Conservation (phyloP, 2,797 vertebrate species). For the Microtus agrestis region DNA sequence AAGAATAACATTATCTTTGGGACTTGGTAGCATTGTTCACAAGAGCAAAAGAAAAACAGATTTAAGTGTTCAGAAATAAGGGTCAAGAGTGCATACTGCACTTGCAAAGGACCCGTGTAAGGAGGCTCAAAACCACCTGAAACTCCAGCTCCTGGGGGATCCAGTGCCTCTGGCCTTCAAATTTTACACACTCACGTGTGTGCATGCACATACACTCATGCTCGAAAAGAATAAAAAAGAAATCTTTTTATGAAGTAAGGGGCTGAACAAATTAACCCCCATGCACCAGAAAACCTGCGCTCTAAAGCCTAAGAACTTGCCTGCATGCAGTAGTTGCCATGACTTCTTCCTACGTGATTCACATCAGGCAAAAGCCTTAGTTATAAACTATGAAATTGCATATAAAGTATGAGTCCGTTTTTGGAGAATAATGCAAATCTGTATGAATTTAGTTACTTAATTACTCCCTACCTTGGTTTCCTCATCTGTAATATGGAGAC, state of each 20-base stretch:
- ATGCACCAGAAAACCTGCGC: slow-evolving; percentile 33
- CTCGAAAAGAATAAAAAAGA: background rate
- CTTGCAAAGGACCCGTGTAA: background rate
- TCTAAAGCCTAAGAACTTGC: no score
- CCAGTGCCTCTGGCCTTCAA: background rate
- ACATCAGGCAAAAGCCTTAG: background rate
- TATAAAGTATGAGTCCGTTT: background rate
- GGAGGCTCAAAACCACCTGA: background rate
- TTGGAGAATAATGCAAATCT: background rate
- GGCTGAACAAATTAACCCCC: background rate
- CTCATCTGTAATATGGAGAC: slow-evolving; percentile 1
- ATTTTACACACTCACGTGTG: background rate
- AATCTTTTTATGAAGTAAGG: background rate
- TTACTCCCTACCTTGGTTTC: background rate
- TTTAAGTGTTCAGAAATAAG: slow-evolving; percentile 10
- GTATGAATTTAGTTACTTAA: slow-evolving; percentile 45
- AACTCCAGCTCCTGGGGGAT: background rate
- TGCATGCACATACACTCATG: background rate
- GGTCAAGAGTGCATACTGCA: background rate
- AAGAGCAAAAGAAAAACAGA: slow-evolving; percentile 33
- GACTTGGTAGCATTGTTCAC: background rate
- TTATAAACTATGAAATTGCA: slow-evolving; percentile 23
- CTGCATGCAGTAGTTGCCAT: background rate
- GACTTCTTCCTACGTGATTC: background rate
- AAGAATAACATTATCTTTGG: background rate